Evolutionary conservation across 2,888 invertebrate species (phyloP), one percentile per base, ranked within the genome.

Genomic region (Diplolepis rosae): DNA sequence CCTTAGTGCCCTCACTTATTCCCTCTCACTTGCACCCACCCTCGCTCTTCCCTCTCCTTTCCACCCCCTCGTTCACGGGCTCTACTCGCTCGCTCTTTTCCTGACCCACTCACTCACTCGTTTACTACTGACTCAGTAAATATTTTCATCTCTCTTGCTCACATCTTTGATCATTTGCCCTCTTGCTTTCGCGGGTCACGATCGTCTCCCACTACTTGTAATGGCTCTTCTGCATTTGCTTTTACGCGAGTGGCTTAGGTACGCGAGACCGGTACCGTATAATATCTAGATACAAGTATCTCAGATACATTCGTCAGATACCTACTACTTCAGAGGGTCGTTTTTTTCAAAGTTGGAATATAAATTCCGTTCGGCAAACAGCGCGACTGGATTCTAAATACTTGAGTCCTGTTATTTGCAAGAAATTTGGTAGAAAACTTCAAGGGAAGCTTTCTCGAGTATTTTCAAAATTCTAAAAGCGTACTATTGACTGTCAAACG

Each of bases 211-310:
- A 70, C 70, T 72, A 73, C 61, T 54, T 51, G 61, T 69, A 70
- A 51, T 66, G 72, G 65, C 71, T 68, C 68, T 71, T 71, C 71
- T 71, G 71, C 71, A 68, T 71, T 67, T 69, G 72, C 52, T 65
- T 70, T 72, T 72, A 72, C 66, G 69, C 66, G 61, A 45, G 56
- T 56, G 56, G 61, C 56, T 69, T 69, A 69, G 32, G 48, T 66
- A 66, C 65, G 45, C 48, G 71, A 71, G 65, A 61, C 68, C 68
- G 45, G 32, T 54, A 71, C 65, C 67, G 65, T 56, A 72, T 50
- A 66, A 69, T 65, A 71, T 72, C 68, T 69, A 56, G 68, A 68
- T 72, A 45, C 54, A 72, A 72, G 54, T 66, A 66, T 56, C 68
- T 70, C 67, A 61, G 67, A 67, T 66, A 66, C 56, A 56, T 56